These are phyloP conservation scores for Thaumetopoea pityocampa DNA, from an alignment of 1,140 invertebrate genomes.

Conservation along the genomic window DNA sequence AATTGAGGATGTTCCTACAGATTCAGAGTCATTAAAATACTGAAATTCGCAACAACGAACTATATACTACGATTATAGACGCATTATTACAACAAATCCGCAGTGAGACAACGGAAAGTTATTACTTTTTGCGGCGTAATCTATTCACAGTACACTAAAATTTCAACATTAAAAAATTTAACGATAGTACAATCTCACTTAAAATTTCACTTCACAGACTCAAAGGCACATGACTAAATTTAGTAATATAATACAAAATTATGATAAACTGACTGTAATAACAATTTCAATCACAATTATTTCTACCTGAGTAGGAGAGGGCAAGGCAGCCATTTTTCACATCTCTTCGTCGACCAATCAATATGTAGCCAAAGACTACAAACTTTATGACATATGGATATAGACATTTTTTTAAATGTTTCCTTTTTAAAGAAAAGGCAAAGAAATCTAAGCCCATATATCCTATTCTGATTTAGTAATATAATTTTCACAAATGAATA, in stretches of 20 bases:
- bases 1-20: no score
- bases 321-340: constrained; percentile 83
- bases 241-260: constrained; percentile 16
- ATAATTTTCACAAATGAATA: no score
- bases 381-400: constrained; percentile 23
- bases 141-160: constrained; percentile 44
- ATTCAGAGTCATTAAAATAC: constrained; percentile 1
- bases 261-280: constrained; percentile 26
- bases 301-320: constrained; percentile 82
- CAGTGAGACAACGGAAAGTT: constrained; percentile 29
- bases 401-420: constrained; percentile 16
- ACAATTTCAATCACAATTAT: constrained; percentile 51
- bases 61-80: constrained; percentile 11
- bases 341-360: constrained; percentile 75
- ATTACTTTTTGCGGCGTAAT: constrained; percentile 39
- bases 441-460: background rate
- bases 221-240: constrained; percentile 29
- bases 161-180: constrained; percentile 35
- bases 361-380: constrained; percentile 61
- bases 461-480: no score
- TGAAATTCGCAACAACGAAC: constrained; percentile 7
- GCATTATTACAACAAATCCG: constrained; percentile 7
- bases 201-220: constrained; percentile 27
- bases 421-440: no score
- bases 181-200: constrained; percentile 15